Conservation (phyloP, 2,797 vertebrate genomes). For the Molossus molossus region DNA sequence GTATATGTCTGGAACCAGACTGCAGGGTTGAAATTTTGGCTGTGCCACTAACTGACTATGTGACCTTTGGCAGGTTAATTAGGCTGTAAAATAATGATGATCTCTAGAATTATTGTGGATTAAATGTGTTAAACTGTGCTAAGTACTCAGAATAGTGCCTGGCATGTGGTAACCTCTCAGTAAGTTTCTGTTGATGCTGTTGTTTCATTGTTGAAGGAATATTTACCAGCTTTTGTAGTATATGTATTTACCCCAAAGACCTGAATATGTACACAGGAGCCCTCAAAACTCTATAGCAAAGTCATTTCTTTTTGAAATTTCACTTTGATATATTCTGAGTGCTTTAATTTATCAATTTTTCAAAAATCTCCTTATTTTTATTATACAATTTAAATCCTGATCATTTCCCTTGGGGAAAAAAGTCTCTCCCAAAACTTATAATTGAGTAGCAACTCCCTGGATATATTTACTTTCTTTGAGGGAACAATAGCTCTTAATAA, state of each 20-base stretch:
- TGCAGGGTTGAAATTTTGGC: background rate
- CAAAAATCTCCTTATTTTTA: background rate
- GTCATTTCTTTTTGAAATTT: slow-evolving; percentile 10
- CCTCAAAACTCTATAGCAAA: background rate
- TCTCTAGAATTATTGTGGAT: slow-evolving; percentile 12
- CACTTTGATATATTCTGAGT: background rate
- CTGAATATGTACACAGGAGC: background rate
- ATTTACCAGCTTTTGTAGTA: background rate
- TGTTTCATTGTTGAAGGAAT: background rate
- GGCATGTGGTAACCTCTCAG: background rate
- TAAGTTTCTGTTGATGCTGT: slow-evolving; percentile 1
- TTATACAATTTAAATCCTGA: background rate
- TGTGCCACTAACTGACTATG: background rate
- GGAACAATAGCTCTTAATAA: background rate
- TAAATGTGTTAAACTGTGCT: background rate
- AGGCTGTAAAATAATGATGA: background rate
- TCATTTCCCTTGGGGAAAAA: background rate
- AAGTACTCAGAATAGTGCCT: background rate
- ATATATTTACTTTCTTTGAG: slow-evolving; percentile 33
- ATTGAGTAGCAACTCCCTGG: background rate
- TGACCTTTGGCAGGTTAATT: background rate
- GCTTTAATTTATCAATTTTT: background rate
- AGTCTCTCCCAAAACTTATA: background rate
- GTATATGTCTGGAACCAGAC: background rate
- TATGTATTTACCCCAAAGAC: background rate